phyloP scores from a whole-genome alignment of 1,140 invertebrate genomes.

The Popillia japonica region DNA sequence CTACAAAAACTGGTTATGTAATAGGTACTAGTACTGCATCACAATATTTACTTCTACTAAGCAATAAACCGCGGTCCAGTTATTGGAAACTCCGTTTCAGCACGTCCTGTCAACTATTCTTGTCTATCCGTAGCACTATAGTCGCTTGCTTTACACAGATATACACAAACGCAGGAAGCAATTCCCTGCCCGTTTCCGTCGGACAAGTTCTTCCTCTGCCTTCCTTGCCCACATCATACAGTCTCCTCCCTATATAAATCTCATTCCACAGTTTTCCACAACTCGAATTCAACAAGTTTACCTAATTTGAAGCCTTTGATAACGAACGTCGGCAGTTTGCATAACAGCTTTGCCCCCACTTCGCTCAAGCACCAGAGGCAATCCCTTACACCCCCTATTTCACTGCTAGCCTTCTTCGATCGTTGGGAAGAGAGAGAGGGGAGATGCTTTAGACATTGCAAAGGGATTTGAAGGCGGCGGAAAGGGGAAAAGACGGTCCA shows the following conservation, averaged over 20 bases:
- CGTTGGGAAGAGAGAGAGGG: not conserved
- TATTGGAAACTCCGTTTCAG: not conserved
- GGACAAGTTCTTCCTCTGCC: not conserved
- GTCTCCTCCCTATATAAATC: constrained; percentile 17
- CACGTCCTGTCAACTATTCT: not conserved
- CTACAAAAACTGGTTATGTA: too few species aligned
- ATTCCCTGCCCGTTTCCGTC: not conserved
- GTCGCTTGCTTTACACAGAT: not conserved
- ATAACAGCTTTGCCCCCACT: constrained; percentile 6
- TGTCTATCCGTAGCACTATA: not conserved
- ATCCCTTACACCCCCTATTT: not conserved
- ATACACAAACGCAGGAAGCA: not conserved
- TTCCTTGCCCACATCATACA: not conserved
- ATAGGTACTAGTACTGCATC: too few species aligned
- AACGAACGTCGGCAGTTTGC: constrained; percentile 33
- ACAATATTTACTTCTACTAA: not conserved
- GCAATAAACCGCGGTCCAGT: not conserved
- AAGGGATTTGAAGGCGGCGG: not conserved
- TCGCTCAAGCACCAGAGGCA: not conserved
- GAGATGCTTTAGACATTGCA: not conserved
- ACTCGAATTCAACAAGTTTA: constrained; percentile 35
- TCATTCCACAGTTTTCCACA: constrained; percentile 31
- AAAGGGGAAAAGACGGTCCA: constrained; percentile 1
- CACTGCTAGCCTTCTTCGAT: not conserved
- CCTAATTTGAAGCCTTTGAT: constrained; percentile 36